These are phyloP conservation scores for Malurus cyaneus DNA, from an alignment of 2,113 vertebrate genomes.

Conservation along the genomic window DNA sequence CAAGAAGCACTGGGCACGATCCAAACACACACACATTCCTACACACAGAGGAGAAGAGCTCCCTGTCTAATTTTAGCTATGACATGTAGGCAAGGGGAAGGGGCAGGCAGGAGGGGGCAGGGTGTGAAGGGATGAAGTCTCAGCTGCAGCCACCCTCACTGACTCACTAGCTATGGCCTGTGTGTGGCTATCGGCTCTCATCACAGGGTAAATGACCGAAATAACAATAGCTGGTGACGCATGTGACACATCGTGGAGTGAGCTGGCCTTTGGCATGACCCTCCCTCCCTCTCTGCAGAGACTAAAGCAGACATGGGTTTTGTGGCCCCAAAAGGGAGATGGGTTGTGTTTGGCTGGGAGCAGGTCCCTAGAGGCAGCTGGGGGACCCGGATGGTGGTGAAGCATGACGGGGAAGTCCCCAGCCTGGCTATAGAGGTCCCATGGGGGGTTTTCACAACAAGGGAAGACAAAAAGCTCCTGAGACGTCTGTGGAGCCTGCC, in stretches of 20 bases:
- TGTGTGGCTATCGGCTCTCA: neutral
- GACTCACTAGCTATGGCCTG: neutral
- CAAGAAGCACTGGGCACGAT: neutral
- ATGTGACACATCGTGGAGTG: neutral
- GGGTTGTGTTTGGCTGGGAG: neutral
- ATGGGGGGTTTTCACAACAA: neutral
- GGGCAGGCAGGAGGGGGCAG: neutral
- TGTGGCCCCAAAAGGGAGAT: neutral
- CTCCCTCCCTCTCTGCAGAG: neutral
- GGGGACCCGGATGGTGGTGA: neutral
- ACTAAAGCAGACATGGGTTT: neutral
- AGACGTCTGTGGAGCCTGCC: neutral
- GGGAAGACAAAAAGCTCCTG: neutral
- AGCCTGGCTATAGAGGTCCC: neutral
- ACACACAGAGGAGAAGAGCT: neutral
- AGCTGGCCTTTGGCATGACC: neutral
- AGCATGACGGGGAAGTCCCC: neutral
- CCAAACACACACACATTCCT: neutral
- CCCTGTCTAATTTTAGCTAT: neutral
- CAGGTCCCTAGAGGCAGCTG: neutral
- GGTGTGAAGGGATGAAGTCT: neutral
- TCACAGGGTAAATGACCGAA: rapidly evolving
- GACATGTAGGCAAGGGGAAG: neutral
- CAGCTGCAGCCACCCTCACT: neutral
- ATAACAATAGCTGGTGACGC: neutral